phyloP scores from a whole-genome alignment of 2,113 vertebrate genomes.

The Callospermophilus lateralis region DNA sequence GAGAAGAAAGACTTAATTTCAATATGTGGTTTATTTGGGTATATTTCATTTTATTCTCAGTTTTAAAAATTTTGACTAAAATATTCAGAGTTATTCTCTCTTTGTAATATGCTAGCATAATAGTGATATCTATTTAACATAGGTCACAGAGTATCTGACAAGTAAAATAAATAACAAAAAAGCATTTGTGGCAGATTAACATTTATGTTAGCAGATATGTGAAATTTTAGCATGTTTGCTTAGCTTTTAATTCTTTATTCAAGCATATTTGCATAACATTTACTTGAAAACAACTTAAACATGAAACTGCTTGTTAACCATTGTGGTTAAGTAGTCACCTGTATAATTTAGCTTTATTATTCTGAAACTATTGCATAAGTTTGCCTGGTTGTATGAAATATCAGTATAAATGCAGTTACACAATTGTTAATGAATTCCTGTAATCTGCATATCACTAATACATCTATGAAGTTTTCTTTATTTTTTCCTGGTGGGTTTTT shows the following conservation, averaged over 20 bases:
- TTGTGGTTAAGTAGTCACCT: conserved; percentile 50
- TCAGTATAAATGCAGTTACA: conserved; percentile 23
- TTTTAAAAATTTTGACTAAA: background rate
- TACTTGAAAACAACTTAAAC: conserved; percentile 72
- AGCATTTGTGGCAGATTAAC: conserved; percentile 68
- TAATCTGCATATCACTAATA: background rate
- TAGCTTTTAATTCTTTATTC: conserved; percentile 74
- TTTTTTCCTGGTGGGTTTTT: background rate
- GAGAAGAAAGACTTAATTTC: background rate
- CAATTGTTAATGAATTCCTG: conserved; percentile 43
- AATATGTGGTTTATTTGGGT: background rate
- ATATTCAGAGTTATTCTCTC: conserved; percentile 70
- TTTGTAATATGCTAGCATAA: conserved; percentile 35
- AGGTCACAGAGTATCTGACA: conserved; percentile 63
- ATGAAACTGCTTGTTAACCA: conserved; percentile 70
- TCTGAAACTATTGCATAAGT: conserved; percentile 40
- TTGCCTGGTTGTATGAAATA: conserved; percentile 66
- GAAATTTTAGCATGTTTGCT: conserved; percentile 73
- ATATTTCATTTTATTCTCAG: background rate
- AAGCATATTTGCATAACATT: conserved; percentile 81
- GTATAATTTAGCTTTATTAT: conserved; percentile 67
- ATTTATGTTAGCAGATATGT: conserved; percentile 66
- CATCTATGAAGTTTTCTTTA: background rate
- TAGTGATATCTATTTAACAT: conserved; percentile 69
- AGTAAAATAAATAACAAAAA: conserved; percentile 75